These are phyloP conservation scores for Prietella phreatophila DNA, from an alignment of 2,113 vertebrate species.

Conservation along the genomic window DNA sequence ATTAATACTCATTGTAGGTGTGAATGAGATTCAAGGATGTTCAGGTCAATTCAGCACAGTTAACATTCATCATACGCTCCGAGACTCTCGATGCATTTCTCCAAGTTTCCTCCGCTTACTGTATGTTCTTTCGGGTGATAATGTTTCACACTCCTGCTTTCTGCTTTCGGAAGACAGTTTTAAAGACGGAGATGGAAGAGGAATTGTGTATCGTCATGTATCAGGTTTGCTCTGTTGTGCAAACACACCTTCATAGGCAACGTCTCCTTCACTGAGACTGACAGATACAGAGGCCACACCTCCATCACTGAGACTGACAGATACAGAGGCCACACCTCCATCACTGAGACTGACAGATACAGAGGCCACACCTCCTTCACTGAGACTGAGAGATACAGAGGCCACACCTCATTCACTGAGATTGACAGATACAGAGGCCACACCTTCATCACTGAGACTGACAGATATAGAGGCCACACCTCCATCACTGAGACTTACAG, in stretches of 20 bases:
- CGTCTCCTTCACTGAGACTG: background rate
- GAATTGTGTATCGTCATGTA: background rate
- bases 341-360: background rate
- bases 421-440: too few species aligned
- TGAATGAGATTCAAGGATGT: conserved; percentile 7
- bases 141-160: background rate
- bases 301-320: background rate
- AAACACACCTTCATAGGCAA: background rate
- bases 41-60: conserved; percentile 1
- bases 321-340: background rate
- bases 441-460: background rate
- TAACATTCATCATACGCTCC: conserved; percentile 6
- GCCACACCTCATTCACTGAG: background rate
- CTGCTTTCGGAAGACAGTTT: background rate
- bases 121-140: background rate
- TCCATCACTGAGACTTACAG: background rate
- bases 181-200: background rate
- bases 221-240: background rate
- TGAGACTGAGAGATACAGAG: background rate
- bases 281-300: background rate
- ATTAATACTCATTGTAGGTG: conserved; percentile 16
- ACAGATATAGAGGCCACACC: background rate
- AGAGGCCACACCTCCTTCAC: background rate
- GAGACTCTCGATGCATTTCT: background rate
- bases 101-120: background rate